Base-by-base conservation (phyloP, 2,113 vertebrate genomes). In the Daboia siamensis region DNA sequence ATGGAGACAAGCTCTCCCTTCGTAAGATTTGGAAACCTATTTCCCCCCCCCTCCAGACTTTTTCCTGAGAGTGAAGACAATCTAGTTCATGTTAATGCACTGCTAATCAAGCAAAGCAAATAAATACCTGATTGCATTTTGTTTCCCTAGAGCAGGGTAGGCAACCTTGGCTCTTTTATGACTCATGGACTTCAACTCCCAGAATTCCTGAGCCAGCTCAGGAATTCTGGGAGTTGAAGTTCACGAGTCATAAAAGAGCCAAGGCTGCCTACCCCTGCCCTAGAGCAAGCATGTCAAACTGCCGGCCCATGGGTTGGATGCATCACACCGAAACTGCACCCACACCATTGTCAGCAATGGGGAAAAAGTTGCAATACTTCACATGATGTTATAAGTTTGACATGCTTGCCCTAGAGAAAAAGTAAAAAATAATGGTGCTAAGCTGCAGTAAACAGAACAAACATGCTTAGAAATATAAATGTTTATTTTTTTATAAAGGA, bases 11-110 rank as follows among this genome's bases (percentile, higher is more conserved):
- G 8, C 33, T 8, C 17, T 44, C 44, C 17, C 74, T 44, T 3
- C 1, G n/a, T 91, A 6, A 90, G 24, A 55, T 89, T 74, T 80
- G 29, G 21, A 93, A 86, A 15, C 52, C 23, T 15, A 54, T 13
- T 86, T 39, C 20, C 48, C 74, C 26, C n/a, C 23, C 8, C n/a
- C 55, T 26, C 13, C 33, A 15, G 56, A 33, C 86, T 10, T 26
- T 87, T 52, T 26, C 29, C 80, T 24, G 12, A 91, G n/a, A 48
- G 88, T 80, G n/a, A 89, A 84, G 20, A 57, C 39, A 90, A 55
- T 90, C 12, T 52, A 90, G 86, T 93, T 64, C 74, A 3, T 61
- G 90, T 90, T 86, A 90, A 90, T 92, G 46, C 46, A 26, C 39
- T 55, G n/a, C 1, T 46, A 90, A 90, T 69, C n/a, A 86, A 93